Evolutionary conservation across 1,140 invertebrate genomes (phyloP), one percentile per base, ranked within the genome.

Genomic region (Dinoponera quadriceps): DNA sequence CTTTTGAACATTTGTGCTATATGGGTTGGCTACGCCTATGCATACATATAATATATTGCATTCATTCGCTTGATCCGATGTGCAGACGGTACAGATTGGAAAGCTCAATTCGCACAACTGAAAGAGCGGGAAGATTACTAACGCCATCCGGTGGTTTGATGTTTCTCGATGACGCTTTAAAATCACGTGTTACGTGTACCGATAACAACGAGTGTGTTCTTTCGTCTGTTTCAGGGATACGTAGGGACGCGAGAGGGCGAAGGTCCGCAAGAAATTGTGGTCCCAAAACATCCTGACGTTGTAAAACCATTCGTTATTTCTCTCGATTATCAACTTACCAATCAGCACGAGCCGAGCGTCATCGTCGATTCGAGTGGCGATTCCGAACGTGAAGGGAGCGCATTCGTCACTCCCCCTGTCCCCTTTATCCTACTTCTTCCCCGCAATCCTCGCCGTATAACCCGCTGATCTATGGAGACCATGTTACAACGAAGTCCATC

Each of bases 241-340:
- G 93, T 94, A 94, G 94, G 91, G 90, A 91, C 89, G 85, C 88
- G 90, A 91, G 89, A 92, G 89, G 74, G 89, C 90, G 89, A 92
- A 87, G 88, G 85, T 90, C 89, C 90, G 89, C 90, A 91, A 92
- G 90, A 93, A 86, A 92, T 90, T 94, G 90, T 92, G 90, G 90
- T 93, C 89, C 84, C 90, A 92, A 77, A 91, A 92, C 90, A 92
- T 91, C 88, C 90, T 93, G 84, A 93, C 91, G 80, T 88, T 94
- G 57, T 94, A 91, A 78, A 78, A 90, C 77, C 55, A 63, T 80
- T 85, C 73, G 66, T 82, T 85, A 65, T 60, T 84, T 87, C 80
- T 87, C 82, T 86, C 80, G 77, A 86, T 88, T 86, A 88, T 65
- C 77, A 85, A 75, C 69, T 88, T 71, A 74, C 71, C 81, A 81